These are phyloP conservation scores for Arrhopalites spinosus DNA, from an alignment of 2,888 invertebrate species.

Conservation along the genomic window DNA sequence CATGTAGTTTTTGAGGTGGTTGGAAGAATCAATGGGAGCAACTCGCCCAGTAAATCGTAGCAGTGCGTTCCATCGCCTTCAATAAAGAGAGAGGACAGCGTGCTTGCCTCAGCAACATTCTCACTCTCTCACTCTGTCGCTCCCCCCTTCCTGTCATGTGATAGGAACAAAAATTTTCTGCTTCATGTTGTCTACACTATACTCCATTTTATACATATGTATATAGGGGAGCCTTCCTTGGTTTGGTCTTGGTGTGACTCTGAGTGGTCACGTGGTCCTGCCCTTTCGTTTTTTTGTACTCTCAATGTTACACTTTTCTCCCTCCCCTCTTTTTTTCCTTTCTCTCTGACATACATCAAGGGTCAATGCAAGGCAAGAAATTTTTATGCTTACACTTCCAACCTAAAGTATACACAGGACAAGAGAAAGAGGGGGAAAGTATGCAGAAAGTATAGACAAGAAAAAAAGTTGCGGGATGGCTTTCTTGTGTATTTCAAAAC, in stretches of 20 bases:
- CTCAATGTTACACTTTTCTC: no score
- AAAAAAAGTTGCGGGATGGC: constrained; percentile 16
- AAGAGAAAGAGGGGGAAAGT: no score
- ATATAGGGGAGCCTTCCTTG: neutral
- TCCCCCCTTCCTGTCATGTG: neutral
- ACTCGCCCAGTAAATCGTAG: no score
- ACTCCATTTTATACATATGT: neutral
- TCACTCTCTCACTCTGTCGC: constrained; percentile 12
- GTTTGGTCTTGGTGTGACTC: neutral
- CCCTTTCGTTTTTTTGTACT: neutral
- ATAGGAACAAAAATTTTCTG: constrained; percentile 11
- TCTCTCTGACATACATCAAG: no score
- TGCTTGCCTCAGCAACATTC: constrained; percentile 12
- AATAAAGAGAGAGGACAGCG: constrained; percentile 1
- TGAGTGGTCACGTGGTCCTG: no score
- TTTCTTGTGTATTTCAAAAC: constrained; percentile 30
- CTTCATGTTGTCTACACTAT: neutral
- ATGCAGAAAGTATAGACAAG: no score
- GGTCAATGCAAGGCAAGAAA: neutral
- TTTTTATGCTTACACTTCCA: no score
- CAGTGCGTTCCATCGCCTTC: neutral
- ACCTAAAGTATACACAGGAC: no score
- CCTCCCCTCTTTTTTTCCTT: no score
- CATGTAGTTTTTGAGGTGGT: no score
- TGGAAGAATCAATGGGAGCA: no score